Evolutionary conservation across 2,888 invertebrate species (phyloP).

Genomic region (Bombylius major): DNA sequence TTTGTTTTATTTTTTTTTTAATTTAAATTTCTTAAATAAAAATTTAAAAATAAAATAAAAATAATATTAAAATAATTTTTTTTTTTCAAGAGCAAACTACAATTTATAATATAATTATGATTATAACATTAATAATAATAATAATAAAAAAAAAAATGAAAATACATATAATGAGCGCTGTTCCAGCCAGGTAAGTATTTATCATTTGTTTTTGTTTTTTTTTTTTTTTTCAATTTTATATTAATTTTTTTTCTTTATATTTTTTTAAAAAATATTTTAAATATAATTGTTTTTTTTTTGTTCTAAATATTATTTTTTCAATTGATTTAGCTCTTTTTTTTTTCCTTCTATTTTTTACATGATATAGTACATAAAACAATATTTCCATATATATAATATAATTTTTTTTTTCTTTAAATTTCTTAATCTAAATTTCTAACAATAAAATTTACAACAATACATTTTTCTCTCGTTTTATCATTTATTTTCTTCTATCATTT

Average conservation of each 20-base stretch:
- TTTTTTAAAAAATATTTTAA: not conserved
- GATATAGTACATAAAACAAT: too few species aligned
- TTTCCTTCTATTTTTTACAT: too few species aligned
- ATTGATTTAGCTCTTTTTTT: not conserved
- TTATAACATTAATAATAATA: constrained; percentile 5
- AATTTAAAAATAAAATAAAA: constrained; percentile 6
- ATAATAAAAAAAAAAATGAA: constrained; percentile 1
- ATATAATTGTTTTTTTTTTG: not conserved
- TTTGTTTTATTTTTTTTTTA: not conserved
- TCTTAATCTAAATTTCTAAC: too few species aligned
- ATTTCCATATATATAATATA: too few species aligned
- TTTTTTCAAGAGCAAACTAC: constrained; percentile 2
- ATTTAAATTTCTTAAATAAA: not conserved
- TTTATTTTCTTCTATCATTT: too few species aligned
- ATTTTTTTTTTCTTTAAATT: too few species aligned
- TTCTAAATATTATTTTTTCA: not conserved
- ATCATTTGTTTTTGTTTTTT: not conserved
- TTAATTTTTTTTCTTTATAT: not conserved
- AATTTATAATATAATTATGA: constrained; percentile 4
- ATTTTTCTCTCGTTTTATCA: too few species aligned
- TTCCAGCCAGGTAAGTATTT: constrained; percentile 4
- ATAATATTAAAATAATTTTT: not conserved
- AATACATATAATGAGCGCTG: constrained; percentile 1
- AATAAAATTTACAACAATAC: too few species aligned
- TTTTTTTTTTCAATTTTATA: not conserved